A percentile compares a stretch with the other conserved stretches of the same genome.
Conservation (phyloP, 2,797 vertebrate species). For the Erithacus rubecula region DNA sequence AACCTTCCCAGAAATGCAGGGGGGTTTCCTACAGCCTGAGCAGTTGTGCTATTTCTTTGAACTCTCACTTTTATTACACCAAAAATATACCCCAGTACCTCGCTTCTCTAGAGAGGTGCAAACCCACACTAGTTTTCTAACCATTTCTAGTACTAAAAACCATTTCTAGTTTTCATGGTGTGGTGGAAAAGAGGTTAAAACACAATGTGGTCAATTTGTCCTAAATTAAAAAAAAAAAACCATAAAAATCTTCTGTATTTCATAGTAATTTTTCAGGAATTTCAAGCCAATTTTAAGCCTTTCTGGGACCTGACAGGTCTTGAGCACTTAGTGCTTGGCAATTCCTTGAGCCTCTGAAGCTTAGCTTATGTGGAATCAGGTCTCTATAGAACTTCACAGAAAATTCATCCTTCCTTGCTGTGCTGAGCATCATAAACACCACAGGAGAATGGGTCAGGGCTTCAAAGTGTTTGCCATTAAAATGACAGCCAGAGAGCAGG, state of each 20-base stretch:
- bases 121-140: background rate
- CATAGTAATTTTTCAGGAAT: background rate
- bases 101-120: background rate
- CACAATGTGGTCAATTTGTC: background rate
- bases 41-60: background rate
- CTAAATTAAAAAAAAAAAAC: too few relatives aligned
- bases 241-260: background rate
- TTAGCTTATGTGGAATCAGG: background rate
- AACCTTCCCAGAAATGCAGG: background rate
- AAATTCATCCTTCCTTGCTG: background rate
- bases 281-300: background rate
- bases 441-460: rapidly evolving
- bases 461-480: background rate
- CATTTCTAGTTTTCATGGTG: background rate
- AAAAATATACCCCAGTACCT: background rate
- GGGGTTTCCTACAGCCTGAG: background rate
- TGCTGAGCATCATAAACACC: background rate
- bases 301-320: background rate
- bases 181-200: background rate
- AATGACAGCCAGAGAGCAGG: background rate
- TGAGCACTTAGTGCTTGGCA: background rate
- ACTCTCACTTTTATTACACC: rapidly evolving
- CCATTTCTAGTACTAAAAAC: too few relatives aligned
- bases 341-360: background rate
- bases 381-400: background rate